Evolutionary conservation across 2,113 vertebrate species (phyloP), one percentile per base, ranked within the genome.

Genomic region (Esox niger): DNA sequence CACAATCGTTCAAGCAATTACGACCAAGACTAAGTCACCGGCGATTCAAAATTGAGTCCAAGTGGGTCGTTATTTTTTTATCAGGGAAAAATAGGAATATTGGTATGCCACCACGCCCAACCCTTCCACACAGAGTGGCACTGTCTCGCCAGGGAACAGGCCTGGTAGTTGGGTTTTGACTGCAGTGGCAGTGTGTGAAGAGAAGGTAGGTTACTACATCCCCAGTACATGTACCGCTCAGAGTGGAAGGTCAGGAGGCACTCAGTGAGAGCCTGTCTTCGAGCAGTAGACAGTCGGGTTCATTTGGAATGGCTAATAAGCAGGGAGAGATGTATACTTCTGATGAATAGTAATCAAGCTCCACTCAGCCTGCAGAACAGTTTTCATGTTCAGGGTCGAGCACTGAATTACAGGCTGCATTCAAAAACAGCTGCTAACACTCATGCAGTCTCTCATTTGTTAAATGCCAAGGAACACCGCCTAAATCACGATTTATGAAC

Each of bases 391-490:
- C 47, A 52, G 21, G 6, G n/a, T 21, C 5, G 35, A n/a, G n/a
- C n/a, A n/a, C n/a, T n/a, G n/a, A n/a, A n/a, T 38, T 5, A 38
- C 35, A 11, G 4, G 4, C 35, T 54, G 49, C n/a, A n/a, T 20
- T 54, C 49, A 54, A 54, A 54, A 54, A 54, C 20, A n/a, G n/a
- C n/a, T n/a, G n/a, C n/a, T n/a, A 54, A 54, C 35, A n/a, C n/a
- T n/a, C 9, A 49, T 49, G 35, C 13, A n/a, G n/a, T 49, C 46
- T 20, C 13, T n/a, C 46, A 49, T 49, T 49, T 49, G 46, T 20
- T 49, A n/a, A n/a, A 15, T 6, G 56, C 3, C 5, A 58, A 31
- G 0, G 15, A 6, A 58, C 11, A 15, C 26, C 6, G 26, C 8
- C 27, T 29, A 58, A 17, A 27, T 30, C 29, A 30, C 30, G 29